Base-by-base conservation (phyloP, 35 echinoderm and acorn worm species). In the Diadema setosum region DNA sequence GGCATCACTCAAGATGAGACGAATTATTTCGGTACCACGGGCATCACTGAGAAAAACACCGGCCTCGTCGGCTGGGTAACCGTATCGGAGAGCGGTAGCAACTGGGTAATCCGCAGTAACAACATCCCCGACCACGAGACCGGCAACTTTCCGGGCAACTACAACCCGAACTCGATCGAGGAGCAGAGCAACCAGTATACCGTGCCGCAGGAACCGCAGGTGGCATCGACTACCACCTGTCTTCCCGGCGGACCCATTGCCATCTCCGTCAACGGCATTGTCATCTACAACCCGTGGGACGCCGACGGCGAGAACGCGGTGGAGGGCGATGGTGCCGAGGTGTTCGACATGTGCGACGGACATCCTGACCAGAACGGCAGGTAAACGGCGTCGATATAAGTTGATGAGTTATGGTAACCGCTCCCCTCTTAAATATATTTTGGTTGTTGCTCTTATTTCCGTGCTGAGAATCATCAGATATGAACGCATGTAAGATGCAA, bases 61-160 rank as follows among this genome's bases (percentile, higher is more conserved):
- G 87, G 87, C 4, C 14, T 85, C 16, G 63, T 67, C 8, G 92
- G 92, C 5, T 64, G 27, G 49, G 87, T 94, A 5, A 81, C 87
- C 2, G 82, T 94, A 1, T 49, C 49, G 2, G 35, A 24, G 8
- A 41, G 16, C 20, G 70, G 83, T 20, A 45, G 59, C 21, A 58
- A 50, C 14, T 90, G 87, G 80, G 30, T 48, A 26, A 81, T 88
- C 32, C 59, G 56, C 18, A 90, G 81, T 63, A 95, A 95, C 70
- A 90, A 85, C 55, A 58, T 95, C 37, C 90, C 94, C 0, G 94
- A 96, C 34, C 94, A 96, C 58, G 69, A 83, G 9, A 93, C 94
- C 14, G 80, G 60, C 3, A 33, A 33, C 29, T 94, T 73, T 34
- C 92, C 87, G 6, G 40, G 16, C 5, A 32, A 16, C 1, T 56